These are phyloP conservation scores for Cryptocephalus moraei DNA, from an alignment of 2,888 invertebrate genomes.

Conservation along the genomic window DNA sequence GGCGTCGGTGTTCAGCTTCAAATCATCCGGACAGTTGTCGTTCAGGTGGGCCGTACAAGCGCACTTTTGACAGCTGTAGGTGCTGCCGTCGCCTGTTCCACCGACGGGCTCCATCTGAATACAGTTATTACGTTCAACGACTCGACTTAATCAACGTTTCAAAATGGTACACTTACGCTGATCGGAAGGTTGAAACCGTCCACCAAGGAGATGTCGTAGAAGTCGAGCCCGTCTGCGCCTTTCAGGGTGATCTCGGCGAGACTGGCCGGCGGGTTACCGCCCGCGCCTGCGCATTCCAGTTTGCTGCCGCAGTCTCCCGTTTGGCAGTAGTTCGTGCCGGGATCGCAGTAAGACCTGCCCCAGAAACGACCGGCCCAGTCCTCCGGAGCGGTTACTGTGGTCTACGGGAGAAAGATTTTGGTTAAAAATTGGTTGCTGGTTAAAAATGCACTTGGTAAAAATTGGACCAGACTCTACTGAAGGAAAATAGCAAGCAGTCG, in stretches of 20 bases:
- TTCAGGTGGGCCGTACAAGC: conserved; percentile 32
- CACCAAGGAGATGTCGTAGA: conserved; percentile 41
- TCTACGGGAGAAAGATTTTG: no score
- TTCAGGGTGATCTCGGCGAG: conserved; percentile 36
- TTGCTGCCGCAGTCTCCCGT: conserved; percentile 14
- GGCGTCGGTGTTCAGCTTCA: conserved; percentile 22
- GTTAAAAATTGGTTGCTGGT: no score
- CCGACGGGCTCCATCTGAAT: conserved; percentile 25
- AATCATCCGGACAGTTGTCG: conserved; percentile 32
- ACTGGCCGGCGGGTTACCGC: conserved; percentile 34
- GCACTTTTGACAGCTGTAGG: conserved; percentile 32
- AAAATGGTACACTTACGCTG: conserved; percentile 15
- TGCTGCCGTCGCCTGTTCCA: conserved; percentile 24
- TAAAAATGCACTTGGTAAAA: no score
- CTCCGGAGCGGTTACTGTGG: conserved; percentile 6
- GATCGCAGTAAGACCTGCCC: conserved; percentile 32
- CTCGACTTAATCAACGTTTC: neutral
- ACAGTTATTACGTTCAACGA: conserved; percentile 1
- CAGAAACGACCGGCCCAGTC: conserved; percentile 33
- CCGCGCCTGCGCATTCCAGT: conserved; percentile 35
- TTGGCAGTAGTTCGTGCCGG: conserved; percentile 32
- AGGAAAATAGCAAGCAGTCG: no score
- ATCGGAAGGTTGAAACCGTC: conserved; percentile 39
- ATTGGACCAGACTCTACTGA: no score
- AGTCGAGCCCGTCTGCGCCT: conserved; percentile 32